Evolutionary conservation across 2,797 vertebrate species (phyloP).

Genomic region (Vireo griseus): DNA sequence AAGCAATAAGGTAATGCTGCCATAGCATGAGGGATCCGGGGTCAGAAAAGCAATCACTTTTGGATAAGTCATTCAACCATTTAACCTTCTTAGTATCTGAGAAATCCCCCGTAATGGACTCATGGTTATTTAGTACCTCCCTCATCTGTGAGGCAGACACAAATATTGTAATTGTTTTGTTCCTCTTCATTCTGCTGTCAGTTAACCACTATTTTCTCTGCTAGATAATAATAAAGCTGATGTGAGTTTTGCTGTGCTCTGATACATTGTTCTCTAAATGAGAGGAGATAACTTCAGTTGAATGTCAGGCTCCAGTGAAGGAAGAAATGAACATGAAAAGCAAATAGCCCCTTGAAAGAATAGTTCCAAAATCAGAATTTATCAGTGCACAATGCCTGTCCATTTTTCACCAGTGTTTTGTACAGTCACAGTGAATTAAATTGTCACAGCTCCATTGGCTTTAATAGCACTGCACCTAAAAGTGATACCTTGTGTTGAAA

Average conservation of each 20-base stretch:
- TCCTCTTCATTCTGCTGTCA: not conserved
- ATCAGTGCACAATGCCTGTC: not conserved
- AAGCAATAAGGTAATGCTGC: slow-evolving; percentile 39
- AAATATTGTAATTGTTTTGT: slow-evolving; percentile 27
- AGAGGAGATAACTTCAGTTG: slow-evolving; percentile 32
- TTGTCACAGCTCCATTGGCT: not conserved
- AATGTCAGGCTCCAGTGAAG: slow-evolving; percentile 24
- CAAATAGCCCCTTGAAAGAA: slow-evolving; percentile 25
- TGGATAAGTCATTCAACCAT: slow-evolving; percentile 17
- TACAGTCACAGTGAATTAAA: not conserved
- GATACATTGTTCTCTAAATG: not conserved
- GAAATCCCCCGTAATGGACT: slow-evolving; percentile 25
- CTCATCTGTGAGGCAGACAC: not conserved
- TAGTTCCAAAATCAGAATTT: not conserved
- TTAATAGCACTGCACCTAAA: not conserved
- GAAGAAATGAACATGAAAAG: slow-evolving; percentile 36
- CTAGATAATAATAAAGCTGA: slow-evolving; percentile 33
- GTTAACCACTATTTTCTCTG: slow-evolving; percentile 35
- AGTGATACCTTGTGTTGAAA: not conserved
- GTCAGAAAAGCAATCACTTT: slow-evolving; percentile 55
- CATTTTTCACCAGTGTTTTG: not conserved
- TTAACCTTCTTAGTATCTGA: slow-evolving; percentile 53
- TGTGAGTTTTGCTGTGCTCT: slow-evolving; percentile 19
- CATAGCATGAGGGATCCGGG: not conserved
- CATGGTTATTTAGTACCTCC: not conserved